Base-by-base conservation (phyloP, 2,888 invertebrate species). In the Drosophila kokeensis region DNA sequence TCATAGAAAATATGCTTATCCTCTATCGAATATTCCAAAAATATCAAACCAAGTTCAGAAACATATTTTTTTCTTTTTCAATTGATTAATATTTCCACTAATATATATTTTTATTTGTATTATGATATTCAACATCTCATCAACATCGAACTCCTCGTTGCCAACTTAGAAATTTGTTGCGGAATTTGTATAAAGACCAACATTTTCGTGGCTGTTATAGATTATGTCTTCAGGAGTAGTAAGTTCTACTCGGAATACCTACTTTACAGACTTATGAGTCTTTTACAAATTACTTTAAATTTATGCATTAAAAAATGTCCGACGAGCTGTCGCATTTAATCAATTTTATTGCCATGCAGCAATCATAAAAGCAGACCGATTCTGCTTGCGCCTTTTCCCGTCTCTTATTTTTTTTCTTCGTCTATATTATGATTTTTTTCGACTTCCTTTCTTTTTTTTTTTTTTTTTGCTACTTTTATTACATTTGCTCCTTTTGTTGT, bases 311-410 rank as follows among this genome's bases (percentile, higher is more conserved):
- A 81, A 81, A 59, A 73, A 45, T 66, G 79, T 82, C 81, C 79
- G 52, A 53, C 52, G 64, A 73, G 79, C 75, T 85, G 75, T 79
- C 81, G 87, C 85, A 89, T 89, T 90, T 90, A 90, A 91, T 91
- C 91, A 91, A 90, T 88, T 91, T 91, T 91, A 91, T 91, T 88
- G 82, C 87, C 66, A 65, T 62, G 70, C 80, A 68, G 82, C 76
- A 74, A 74, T 82, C 74, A 75, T 79, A 79, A 79, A 77, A 72
- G 78, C 83, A 79, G 59, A 72, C 40, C 64, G 52, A 68, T 57
- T 59, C 34, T 11, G 52, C 48, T 66, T 57, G 38, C 42, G 59
- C 42, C 61, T 69, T 61, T 54, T 76, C 11, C 18, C 55, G 38
- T 36, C 50, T 38, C 42, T 36, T 45, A 11, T 53, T 57, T 27